Evolutionary conservation across 2,113 vertebrate species (phyloP).

Genomic region (Psittacula cyanocephala): DNA sequence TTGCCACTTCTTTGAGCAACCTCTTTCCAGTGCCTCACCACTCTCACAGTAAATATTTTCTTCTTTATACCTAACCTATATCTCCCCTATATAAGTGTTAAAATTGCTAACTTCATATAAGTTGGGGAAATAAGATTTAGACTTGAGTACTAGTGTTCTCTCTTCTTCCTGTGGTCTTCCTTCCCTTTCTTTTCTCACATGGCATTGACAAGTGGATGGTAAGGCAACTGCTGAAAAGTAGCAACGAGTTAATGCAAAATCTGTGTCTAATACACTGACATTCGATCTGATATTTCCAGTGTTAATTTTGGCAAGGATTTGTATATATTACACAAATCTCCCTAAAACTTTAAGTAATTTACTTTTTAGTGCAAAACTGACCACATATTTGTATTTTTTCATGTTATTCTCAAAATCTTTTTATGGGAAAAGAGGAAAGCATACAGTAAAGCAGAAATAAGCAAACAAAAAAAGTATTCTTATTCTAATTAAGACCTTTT

Average conservation of each 20-base stretch:
- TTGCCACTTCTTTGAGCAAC: background rate
- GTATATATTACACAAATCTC: background rate
- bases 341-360: background rate
- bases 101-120: background rate
- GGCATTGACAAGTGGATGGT: background rate
- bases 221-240: fast-evolving
- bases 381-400: background rate
- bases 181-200: background rate
- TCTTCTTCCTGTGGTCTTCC: background rate
- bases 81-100: background rate
- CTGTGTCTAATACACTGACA: background rate
- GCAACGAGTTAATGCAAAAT: background rate
- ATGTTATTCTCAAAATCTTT: background rate
- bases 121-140: background rate
- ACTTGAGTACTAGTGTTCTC: background rate
- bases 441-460: background rate
- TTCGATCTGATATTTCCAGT: background rate
- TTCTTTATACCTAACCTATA: background rate
- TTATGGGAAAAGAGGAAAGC: background rate
- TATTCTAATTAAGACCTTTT: background rate
- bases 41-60: background rate
- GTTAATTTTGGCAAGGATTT: background rate
- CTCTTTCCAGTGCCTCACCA: background rate
- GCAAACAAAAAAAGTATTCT: background rate
- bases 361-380: background rate